Conservation (phyloP, 2,888 invertebrate species). For the Drosophila parthenogenetica region DNA sequence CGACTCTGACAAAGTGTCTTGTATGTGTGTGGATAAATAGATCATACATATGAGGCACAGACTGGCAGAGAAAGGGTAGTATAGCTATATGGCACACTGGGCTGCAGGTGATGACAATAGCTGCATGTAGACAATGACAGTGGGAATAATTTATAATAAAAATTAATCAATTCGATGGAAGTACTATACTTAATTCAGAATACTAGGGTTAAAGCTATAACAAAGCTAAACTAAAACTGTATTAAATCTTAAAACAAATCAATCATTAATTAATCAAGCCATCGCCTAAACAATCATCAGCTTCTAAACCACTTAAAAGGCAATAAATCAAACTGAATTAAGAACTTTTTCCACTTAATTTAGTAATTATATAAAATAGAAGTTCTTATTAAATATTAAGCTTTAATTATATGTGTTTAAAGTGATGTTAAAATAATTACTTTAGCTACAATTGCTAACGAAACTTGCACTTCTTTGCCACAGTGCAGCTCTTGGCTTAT, state of each 20-base stretch:
- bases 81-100: conserved; percentile 41
- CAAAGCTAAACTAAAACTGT: too few relatives aligned
- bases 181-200: too few relatives aligned
- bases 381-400: conserved; percentile 5
- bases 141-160: background rate
- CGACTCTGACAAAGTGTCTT: conserved; percentile 46
- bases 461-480: conserved; percentile 28
- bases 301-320: conserved; percentile 25
- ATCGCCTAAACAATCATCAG: background rate
- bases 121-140: background rate
- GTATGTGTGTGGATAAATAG: conserved; percentile 53
- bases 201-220: too few relatives aligned
- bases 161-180: too few relatives aligned
- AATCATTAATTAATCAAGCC: conserved; percentile 10
- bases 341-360: conserved; percentile 18
- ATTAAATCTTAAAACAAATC: background rate
- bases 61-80: conserved; percentile 31
- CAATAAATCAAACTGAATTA: conserved; percentile 39
- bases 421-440: conserved; percentile 14
- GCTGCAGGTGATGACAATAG: conserved; percentile 21
- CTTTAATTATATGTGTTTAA: conserved; percentile 22
- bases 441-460: conserved; percentile 11
- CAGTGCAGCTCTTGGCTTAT: conserved; percentile 26
- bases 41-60: conserved; percentile 34
- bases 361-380: conserved; percentile 11